Percentiles rank a stretch among this genome's conserved stretches.
Evolutionary conservation across 2,113 vertebrate species (phyloP).

Genomic region (Gallinago undulata): DNA sequence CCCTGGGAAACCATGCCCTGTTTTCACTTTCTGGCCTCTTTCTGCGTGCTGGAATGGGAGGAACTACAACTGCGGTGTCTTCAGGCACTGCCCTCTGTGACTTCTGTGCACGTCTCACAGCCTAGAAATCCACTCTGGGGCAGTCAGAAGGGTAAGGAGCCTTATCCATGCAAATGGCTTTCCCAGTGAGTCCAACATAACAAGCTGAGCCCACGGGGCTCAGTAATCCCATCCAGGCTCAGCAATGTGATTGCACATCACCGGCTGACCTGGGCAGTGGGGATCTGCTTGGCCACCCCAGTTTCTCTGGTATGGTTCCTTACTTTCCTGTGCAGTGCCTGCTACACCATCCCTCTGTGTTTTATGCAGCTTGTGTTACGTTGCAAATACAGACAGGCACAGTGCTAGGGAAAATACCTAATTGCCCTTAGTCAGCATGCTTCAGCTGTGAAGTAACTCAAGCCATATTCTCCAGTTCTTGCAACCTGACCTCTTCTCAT

Average conservation of each 20-base stretch:
- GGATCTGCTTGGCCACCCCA: neutral
- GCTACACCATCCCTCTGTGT: neutral
- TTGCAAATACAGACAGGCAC: neutral
- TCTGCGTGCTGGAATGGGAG: neutral
- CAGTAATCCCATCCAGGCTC: neutral
- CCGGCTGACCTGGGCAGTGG: neutral
- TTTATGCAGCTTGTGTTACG: neutral
- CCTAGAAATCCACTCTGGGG: neutral
- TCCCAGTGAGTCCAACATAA: neutral
- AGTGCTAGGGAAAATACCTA: neutral
- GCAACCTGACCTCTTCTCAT: constrained; percentile 3
- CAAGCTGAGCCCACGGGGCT: neutral
- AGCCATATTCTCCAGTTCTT: neutral
- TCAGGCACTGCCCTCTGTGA: neutral
- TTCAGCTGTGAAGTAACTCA: constrained; percentile 27
- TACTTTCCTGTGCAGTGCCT: neutral
- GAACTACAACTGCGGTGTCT: neutral
- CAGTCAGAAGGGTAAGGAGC: neutral
- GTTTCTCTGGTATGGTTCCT: neutral
- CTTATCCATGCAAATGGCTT: neutral
- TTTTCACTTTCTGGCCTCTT: neutral
- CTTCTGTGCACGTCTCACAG: neutral
- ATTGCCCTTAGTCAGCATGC: neutral
- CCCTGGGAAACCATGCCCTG: constrained; percentile 4
- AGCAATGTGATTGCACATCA: neutral